Evolutionary conservation across 2,888 invertebrate species (phyloP), one percentile per base, ranked within the genome.

Genomic region (Hofmannophila pseudospretella): DNA sequence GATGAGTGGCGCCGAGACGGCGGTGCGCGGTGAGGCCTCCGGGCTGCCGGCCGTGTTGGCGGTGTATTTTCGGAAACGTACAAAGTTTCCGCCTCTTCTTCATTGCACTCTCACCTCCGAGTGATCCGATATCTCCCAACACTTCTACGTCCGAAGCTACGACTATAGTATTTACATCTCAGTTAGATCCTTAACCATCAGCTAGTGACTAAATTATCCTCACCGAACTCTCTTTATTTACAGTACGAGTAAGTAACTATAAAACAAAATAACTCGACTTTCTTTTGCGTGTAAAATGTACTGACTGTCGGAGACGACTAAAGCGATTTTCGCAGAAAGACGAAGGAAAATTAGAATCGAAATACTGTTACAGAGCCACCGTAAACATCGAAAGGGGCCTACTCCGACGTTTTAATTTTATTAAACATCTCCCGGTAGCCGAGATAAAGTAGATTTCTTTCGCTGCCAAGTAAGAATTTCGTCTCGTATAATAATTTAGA

Each of bases 401-500:
- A 63, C 65, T 71, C 70, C 64, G 69, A 76, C 77, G 59, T 78
- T 84, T 84, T 82, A 82, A 85, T 85, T 84, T 84, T 81, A 84
- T 81, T 81, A 79, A 82, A 77, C 78, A 76, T 75, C 81, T 76
- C 73, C 68, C 69, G 58, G 66, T 73, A 63, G 68, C 67, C 66
- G 64, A 75, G 75, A 81, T 82, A 81, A 81, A 84, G 79, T 84
- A 76, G 80, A 84, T 84, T 85, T 84, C 76, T 84, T 85, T 84
- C 74, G 75, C 68, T 74, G 68, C 73, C 74, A 74, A 84, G 76
- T 80, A 81, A 81, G 81, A 84, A 85, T 81, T 82, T 81, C 76
- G 70, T 81, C 74, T 82, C 77, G 79, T 81, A 75, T 84, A 85
- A 86, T 86, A 86, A 85, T 86, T 85, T 85, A 86, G 86, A 86